phyloP scores from a whole-genome alignment of 2,797 vertebrate species.

The Cossypha niveicapilla region DNA sequence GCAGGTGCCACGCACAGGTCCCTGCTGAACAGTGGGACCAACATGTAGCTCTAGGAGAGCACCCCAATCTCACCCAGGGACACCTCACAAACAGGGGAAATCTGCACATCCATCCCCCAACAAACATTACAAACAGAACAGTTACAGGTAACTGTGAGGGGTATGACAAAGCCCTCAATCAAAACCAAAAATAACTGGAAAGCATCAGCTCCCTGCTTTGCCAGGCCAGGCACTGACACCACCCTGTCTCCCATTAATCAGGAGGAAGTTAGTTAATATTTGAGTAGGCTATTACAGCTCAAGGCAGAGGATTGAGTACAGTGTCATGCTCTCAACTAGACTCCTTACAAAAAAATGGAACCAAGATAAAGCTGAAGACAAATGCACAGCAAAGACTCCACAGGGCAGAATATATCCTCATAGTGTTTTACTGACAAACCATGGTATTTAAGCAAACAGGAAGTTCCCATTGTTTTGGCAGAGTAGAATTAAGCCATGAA shows the following conservation, averaged over 20 bases:
- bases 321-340: not conserved
- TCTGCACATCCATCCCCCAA: accelerated
- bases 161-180: not conserved
- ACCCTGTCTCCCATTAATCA: not conserved
- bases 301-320: not conserved
- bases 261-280: not conserved
- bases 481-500: not conserved
- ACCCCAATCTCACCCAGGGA: not conserved
- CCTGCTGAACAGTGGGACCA: not conserved
- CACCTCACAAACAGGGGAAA: not conserved
- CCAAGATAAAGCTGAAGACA: not conserved
- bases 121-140: not conserved
- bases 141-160: not conserved
- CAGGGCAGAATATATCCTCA: not conserved
- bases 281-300: not conserved
- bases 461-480: not conserved
- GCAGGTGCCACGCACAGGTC: not conserved
- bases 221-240: not conserved
- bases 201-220: not conserved
- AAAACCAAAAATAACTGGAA: not conserved
- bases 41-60: not conserved
- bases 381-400: not conserved
- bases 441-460: not conserved
- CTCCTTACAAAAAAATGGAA: not conserved
- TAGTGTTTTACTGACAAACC: not conserved